Evolutionary conservation across 2,797 vertebrate genomes (phyloP).

Genomic region (Pterois miles): DNA sequence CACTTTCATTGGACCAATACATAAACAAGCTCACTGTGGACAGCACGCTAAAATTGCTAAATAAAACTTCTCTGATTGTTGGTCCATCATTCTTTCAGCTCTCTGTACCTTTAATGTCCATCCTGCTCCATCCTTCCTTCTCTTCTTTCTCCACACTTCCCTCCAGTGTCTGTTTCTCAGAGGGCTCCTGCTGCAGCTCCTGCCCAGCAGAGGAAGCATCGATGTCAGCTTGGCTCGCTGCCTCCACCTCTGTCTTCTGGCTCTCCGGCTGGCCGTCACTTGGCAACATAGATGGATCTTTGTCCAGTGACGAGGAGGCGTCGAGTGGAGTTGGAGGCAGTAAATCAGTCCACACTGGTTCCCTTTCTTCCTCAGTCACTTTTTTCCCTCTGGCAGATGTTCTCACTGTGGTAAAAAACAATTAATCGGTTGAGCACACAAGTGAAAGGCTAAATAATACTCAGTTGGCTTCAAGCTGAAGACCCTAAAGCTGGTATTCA

Average conservation of each 20-base stretch:
- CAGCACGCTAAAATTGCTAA: too few species aligned
- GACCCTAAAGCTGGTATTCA: too few species aligned
- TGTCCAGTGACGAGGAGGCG: not conserved
- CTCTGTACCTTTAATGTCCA: constrained; percentile 23
- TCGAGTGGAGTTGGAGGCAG: not conserved
- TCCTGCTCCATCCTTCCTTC: not conserved
- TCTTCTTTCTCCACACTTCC: constrained; percentile 5
- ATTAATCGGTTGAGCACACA: not conserved
- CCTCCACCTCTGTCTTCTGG: constrained; percentile 9
- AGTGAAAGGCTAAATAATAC: not conserved
- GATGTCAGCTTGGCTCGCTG: not conserved
- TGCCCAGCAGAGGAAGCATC: not conserved
- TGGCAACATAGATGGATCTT: not conserved
- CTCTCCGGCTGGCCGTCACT: not conserved
- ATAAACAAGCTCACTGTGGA: too few species aligned
- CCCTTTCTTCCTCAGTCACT: not conserved
- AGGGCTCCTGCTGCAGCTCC: not conserved
- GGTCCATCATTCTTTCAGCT: not conserved
- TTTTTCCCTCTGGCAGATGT: constrained; percentile 51
- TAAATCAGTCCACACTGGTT: not conserved
- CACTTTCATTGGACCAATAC: too few species aligned
- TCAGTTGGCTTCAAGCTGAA: too few species aligned
- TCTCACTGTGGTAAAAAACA: constrained; percentile 47
- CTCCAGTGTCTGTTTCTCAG: not conserved
- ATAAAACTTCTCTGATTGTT: too few species aligned